These are phyloP conservation scores for Pseudoips prasinana DNA, from an alignment of 2,888 invertebrate genomes.

Conservation along the genomic window DNA sequence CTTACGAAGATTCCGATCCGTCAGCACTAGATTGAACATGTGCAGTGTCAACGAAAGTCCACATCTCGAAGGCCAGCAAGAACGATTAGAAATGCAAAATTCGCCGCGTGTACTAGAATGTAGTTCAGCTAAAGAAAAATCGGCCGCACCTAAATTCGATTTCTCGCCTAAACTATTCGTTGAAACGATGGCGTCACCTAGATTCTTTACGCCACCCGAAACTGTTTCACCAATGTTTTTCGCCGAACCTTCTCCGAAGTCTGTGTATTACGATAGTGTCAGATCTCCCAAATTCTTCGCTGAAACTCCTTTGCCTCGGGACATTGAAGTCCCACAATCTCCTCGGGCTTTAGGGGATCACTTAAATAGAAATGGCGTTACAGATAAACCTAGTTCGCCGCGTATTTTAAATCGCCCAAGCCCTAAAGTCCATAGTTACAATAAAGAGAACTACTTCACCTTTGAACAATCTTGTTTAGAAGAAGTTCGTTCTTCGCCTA, in stretches of 20 bases:
- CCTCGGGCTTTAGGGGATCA: conserved; percentile 61
- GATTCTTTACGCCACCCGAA: conserved; percentile 74
- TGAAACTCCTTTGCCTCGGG: conserved; percentile 52
- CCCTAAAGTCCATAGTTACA: conserved; percentile 67
- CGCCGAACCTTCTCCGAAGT: conserved; percentile 68
- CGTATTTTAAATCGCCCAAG: conserved; percentile 61
- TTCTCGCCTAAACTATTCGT: conserved; percentile 69
- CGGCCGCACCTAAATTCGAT: conserved; percentile 64
- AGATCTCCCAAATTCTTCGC: conserved; percentile 73
- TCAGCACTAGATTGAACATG: conserved; percentile 69
- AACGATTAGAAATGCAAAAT: conserved; percentile 66
- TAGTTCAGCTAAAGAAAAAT: conserved; percentile 69
- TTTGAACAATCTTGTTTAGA: conserved; percentile 57
- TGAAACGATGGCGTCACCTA: conserved; percentile 63
- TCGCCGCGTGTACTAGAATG: conserved; percentile 67
- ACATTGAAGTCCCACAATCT: conserved; percentile 60
- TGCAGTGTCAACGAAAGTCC: conserved; percentile 60
- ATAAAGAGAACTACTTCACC: conserved; percentile 74
- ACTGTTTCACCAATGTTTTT: conserved; percentile 70
- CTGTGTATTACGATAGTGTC: conserved; percentile 72
- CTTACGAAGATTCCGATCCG: conserved; percentile 61
- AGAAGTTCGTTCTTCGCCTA: conserved; percentile 51
- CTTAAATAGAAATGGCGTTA: conserved; percentile 59
- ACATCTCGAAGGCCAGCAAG: conserved; percentile 55
- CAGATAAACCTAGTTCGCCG: conserved; percentile 66